These are phyloP conservation scores for Alsophila aescularia DNA, from an alignment of 2,888 invertebrate species.

Conservation along the genomic window DNA sequence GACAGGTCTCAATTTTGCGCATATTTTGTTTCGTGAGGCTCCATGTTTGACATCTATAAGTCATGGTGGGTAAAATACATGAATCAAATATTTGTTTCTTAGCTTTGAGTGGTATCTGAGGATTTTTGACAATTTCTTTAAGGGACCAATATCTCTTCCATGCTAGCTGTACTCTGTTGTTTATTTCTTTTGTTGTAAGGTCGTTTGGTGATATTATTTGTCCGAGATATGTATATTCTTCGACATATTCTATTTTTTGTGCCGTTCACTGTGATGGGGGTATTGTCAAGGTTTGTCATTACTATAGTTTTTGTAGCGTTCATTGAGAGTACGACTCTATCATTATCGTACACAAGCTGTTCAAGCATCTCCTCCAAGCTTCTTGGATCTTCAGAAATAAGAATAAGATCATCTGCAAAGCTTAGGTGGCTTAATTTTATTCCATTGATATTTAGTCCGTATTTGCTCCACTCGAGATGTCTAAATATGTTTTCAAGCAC, in stretches of 20 bases:
- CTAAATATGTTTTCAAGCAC: too few species aligned
- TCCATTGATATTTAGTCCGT: too few species aligned
- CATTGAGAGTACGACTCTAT: neutral
- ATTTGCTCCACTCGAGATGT: too few species aligned
- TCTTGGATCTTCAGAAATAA: neutral
- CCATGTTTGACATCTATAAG: conserved; percentile 10
- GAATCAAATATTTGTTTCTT: conserved; percentile 3
- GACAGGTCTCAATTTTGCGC: neutral
- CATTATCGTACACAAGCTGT: neutral
- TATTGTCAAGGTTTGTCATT: too few species aligned
- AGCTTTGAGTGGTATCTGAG: neutral
- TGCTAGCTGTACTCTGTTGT: too few species aligned
- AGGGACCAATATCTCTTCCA: conserved; percentile 9
- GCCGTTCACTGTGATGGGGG: neutral
- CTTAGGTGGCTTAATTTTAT: neutral
- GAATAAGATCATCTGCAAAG: conserved; percentile 2
- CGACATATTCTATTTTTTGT: neutral
- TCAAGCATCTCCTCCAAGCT: neutral
- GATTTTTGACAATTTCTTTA: conserved; percentile 7
- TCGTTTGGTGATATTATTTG: conserved; percentile 2
- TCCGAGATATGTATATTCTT: conserved; percentile 1
- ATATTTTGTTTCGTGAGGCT: conserved; percentile 7
- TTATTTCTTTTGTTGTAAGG: neutral
- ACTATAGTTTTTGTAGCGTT: too few species aligned
- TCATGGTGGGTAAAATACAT: conserved; percentile 3